A percentile compares a stretch with the other conserved stretches of the same genome.
Evolutionary conservation across 35 echinoderm and acorn worm genomes (phyloP).

Genomic region (Ophiothrix spiculata): DNA sequence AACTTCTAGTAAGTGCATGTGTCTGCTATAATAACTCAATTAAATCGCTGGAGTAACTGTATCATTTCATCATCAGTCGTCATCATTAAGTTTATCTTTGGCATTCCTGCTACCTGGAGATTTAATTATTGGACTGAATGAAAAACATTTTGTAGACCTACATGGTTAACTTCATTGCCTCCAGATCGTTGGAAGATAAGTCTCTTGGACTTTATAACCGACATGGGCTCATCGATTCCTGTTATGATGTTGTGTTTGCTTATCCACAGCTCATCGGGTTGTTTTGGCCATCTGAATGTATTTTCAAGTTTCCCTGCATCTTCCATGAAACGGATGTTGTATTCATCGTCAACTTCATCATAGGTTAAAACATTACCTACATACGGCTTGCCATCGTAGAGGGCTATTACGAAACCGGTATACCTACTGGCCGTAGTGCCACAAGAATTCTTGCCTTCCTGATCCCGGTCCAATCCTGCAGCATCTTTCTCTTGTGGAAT

Average conservation of each 20-base stretch:
- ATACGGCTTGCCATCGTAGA: neutral
- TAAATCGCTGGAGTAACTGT: too few species aligned
- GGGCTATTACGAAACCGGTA: neutral
- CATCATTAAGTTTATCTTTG: neutral
- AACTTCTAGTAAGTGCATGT: neutral
- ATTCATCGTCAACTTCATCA: neutral
- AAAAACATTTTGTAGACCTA: neutral
- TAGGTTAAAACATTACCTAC: neutral
- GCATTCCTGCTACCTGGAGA: neutral
- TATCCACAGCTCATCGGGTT: neutral
- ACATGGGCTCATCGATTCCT: neutral
- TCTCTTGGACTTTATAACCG: neutral
- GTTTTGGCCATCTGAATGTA: slow-evolving; percentile 2
- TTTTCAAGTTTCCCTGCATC: neutral
- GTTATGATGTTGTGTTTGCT: neutral
- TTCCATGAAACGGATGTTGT: neutral
- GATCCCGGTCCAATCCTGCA: neutral
- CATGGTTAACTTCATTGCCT: neutral
- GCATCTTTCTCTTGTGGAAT: neutral
- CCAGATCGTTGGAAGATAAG: neutral
- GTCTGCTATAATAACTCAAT: neutral
- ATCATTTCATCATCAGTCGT: too few species aligned
- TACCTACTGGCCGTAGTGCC: neutral
- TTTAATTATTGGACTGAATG: neutral
- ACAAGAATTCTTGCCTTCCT: neutral